phyloP scores from a whole-genome alignment of 2,888 invertebrate species.

The Opisthograptis luteolata region DNA sequence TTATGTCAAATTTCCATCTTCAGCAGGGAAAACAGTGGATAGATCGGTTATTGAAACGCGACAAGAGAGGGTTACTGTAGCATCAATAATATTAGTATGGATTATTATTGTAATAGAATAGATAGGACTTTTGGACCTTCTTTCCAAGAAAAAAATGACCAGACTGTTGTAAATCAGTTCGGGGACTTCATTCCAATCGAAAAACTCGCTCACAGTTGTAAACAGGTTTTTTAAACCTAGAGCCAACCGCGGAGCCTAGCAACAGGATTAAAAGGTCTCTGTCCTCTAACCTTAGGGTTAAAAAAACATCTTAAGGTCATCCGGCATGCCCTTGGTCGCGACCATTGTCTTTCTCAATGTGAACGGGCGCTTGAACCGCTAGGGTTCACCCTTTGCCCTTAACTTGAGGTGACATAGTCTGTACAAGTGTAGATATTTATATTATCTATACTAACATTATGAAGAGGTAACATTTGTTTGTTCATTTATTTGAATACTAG shows the following conservation, averaged over 20 bases:
- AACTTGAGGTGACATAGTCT: constrained; percentile 45
- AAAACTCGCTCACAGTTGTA: constrained; percentile 9
- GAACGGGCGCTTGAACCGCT: constrained; percentile 39
- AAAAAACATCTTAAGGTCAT: constrained; percentile 52
- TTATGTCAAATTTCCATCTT: too few species aligned
- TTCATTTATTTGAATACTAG: too few species aligned
- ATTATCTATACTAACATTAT: too few species aligned
- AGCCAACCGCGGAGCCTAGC: constrained; percentile 18
- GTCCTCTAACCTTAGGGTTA: constrained; percentile 43
- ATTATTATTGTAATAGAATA: neutral
- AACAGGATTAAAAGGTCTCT: constrained; percentile 37
- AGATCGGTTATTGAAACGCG: too few species aligned
- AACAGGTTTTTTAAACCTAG: constrained; percentile 18
- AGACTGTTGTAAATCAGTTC: neutral
- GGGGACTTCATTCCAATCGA: neutral
- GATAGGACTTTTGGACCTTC: too few species aligned
- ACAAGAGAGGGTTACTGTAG: too few species aligned
- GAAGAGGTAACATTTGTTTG: too few species aligned
- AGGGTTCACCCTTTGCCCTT: constrained; percentile 45
- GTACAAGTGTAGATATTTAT: constrained; percentile 28
- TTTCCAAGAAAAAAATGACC: neutral
- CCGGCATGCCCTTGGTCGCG: constrained; percentile 45
- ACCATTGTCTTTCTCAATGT: constrained; percentile 54
- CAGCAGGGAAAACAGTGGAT: too few species aligned
- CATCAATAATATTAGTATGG: too few species aligned